These are phyloP conservation scores for Pelodytes ibericus DNA, from an alignment of 2,797 vertebrate species.

Conservation along the genomic window DNA sequence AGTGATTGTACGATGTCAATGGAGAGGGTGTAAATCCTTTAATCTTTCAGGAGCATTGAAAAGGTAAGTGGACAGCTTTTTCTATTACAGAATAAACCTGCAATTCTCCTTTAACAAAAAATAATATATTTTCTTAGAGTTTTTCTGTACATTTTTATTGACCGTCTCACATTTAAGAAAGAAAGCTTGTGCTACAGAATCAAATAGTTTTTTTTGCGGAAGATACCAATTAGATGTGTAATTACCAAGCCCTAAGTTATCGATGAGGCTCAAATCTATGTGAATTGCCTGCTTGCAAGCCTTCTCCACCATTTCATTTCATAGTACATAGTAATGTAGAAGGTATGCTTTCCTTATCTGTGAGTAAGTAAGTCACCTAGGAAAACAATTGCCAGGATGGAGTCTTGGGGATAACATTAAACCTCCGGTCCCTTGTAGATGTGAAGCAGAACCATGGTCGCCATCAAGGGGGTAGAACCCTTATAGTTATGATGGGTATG, in stretches of 20 bases:
- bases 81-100: neutral
- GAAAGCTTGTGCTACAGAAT: neutral
- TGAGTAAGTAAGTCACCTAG: no score
- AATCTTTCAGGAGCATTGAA: neutral
- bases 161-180: neutral
- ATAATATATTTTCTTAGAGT: neutral
- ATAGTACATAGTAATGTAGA: no score
- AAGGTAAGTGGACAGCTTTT: conserved; percentile 3
- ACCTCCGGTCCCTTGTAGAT: no score
- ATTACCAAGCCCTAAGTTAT: neutral
- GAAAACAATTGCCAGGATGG: no score
- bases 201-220: neutral
- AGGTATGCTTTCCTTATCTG: no score
- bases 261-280: neutral
- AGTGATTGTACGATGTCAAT: neutral
- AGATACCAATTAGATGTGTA: neutral
- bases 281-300: no score
- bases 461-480: no score
- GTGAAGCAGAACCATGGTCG: no score
- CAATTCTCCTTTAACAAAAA: neutral
- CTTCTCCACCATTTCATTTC: no score
- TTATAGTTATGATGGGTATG: no score
- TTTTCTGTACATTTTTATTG: neutral
- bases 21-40: conserved; percentile 11
- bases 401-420: no score